Percentiles rank a stretch among this genome's conserved stretches.
phyloP scores from a whole-genome alignment of 1,140 invertebrate genomes.

The Vanessa atalanta region DNA sequence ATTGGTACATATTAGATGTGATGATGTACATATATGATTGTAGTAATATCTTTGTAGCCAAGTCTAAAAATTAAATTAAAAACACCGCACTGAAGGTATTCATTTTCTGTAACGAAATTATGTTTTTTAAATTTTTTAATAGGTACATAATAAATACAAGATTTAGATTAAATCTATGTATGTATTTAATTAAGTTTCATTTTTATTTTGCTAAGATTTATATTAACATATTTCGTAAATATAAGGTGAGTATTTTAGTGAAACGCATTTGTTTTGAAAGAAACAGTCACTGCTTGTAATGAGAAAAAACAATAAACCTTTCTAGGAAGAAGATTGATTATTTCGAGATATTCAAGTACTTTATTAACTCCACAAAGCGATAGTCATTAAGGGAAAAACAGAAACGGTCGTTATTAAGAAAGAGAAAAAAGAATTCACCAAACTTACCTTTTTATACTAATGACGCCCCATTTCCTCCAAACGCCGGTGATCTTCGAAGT shows the following conservation, averaged over 20 bases:
- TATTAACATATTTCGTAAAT: no score
- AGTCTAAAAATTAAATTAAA: no score
- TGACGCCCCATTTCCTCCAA: conserved; percentile 58
- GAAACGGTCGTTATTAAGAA: conserved; percentile 48
- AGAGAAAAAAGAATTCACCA: conserved; percentile 34
- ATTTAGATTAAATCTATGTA: no score
- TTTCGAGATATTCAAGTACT: conserved; percentile 25
- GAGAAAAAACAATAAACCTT: conserved; percentile 19
- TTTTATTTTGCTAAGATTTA: no score
- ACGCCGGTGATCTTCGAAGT: conserved; percentile 13
- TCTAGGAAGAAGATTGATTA: conserved; percentile 33
- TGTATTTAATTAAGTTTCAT: no score
- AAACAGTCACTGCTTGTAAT: conserved; percentile 20
- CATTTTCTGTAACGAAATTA: no score
- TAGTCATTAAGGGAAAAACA: conserved; percentile 37
- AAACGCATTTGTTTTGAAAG: background rate
- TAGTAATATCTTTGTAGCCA: no score
- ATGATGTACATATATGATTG: no score
- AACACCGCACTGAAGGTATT: no score
- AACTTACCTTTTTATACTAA: conserved; percentile 52
- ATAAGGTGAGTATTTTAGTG: background rate
- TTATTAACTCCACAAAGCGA: conserved; percentile 22
- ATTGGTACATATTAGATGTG: no score
- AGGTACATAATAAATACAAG: no score
- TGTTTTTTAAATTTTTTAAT: no score